Evolutionary conservation across 2,797 vertebrate genomes (phyloP), one percentile per base, ranked within the genome.

Genomic region (Heteromormyrus szaboi): DNA sequence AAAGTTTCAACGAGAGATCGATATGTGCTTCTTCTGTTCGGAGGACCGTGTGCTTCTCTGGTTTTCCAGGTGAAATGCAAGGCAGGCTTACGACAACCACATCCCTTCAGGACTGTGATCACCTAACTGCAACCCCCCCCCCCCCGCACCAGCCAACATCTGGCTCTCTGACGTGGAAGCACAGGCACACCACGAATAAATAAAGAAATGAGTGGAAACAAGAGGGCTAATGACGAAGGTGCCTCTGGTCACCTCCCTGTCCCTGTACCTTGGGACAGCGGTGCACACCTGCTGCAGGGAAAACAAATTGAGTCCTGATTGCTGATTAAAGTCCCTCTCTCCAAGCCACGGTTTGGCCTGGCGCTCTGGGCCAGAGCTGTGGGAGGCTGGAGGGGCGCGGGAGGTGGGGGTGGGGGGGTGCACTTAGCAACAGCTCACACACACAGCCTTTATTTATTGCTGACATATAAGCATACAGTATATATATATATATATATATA

Each of bases 221-320:
- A 91, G 89, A 89, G 89, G 81, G 41, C 88, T 89, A 89, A 89
- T 89, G 88, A 89, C n/a, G 81, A 81, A 83, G 46, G 37, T 68
- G 79, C 53, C 56, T 85, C 81, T 88, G 62, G 62, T 50, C 87
- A 29, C 44, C 62, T 50, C 87, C 41, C 65, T 56, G 41, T 95
- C 95, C 95, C 96, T 96, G 95, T 95, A 96, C 96, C 96, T 96
- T 95, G 90, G 87, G 87, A 88, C 59, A 85, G 46, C 14, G 4
- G 95, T 95, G 96, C 96, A 96, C 96, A 96, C 96, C 96, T 96
- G 96, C 96, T 96, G 96, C 96, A 96, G 96, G 96, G 95, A 96
- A 96, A 96, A 96, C 96, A 97, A 96, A 97, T 96, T 96, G 96
- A 96, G 96, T 97, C 96, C 96, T 97, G 96, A 97, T 97, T 97